Base-by-base conservation (phyloP, 2,888 invertebrate species). In the Pegoplata infirma region DNA sequence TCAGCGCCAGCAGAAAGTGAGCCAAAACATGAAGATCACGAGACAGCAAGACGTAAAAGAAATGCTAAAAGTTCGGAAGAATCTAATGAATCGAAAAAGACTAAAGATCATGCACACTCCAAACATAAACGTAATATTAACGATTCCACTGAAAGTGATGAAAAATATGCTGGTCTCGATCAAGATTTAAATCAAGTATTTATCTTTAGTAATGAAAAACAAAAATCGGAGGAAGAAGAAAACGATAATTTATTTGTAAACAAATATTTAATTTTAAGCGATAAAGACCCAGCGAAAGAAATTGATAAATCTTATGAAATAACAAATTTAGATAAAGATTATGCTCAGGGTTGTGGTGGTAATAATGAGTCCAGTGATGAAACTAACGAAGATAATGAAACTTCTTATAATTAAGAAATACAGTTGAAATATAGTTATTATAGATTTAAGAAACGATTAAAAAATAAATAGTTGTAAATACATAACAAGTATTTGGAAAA, bases 291-390 rank as follows among this genome's bases (percentile, higher is more conserved):
- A 2, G 12, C 2, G n/a, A 0, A 40, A n/a, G n/a, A 10, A 40
- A n/a, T n/a, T 40, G 28, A 58, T 16, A 51, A 47, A 32, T 44
- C 36, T 0, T 1, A 10, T 14, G 67, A 74, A 19, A 58, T 32
- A 6, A 28, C 72, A 21, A 68, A 79, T 32, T 82, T 83, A 0
- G 76, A 81, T 17, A 84, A 86, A 55, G 87, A 86, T 47, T 87
- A 86, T 68, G 86, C 82, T 0, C 85, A 84, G 74, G 87, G 86
- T 25, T 87, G 86, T 55, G 87, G 85, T 47, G 85, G 82, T 19
- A 81, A 81, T 68, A 85, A 85, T 49, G 80, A 81, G 12, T 61
- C 71, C 5, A 67, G 40, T 25, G 63, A 69, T 36, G 80, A 81
- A 56, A 83, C 86, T 8, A 80, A 85, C 16, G 86, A 85, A 80